Percentiles rank a stretch among this genome's conserved stretches.
phyloP scores from a whole-genome alignment of 2,113 vertebrate species.

The Phyllostomus hastatus region DNA sequence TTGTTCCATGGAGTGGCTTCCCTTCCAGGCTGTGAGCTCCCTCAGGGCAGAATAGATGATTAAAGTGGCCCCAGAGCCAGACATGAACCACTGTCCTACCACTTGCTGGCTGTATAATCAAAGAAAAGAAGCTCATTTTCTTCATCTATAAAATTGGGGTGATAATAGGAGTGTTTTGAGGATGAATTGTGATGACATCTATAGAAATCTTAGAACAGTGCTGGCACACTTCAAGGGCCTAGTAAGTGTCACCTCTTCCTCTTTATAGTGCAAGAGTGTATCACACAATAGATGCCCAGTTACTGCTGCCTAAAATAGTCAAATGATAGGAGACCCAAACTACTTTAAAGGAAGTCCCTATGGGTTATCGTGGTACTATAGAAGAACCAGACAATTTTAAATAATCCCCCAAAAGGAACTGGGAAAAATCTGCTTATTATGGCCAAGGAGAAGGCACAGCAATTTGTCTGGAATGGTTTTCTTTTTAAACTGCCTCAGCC shows the following conservation, averaged over 20 bases:
- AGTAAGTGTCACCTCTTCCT: background rate
- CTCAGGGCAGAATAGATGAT: background rate
- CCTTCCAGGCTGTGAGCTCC: background rate
- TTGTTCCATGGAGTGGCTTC: background rate
- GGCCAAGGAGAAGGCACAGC: background rate
- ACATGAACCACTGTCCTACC: background rate
- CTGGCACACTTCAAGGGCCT: background rate
- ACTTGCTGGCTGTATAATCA: background rate
- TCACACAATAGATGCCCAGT: background rate
- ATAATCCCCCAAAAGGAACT: background rate
- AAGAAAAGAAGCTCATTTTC: background rate
- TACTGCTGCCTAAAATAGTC: background rate
- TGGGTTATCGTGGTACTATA: background rate
- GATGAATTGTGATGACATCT: background rate
- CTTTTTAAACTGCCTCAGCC: background rate
- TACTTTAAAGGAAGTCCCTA: background rate
- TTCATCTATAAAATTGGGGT: background rate
- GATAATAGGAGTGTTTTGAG: background rate
- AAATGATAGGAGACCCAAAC: background rate
- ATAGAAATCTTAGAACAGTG: background rate
- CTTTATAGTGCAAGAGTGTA: background rate
- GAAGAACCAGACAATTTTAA: background rate
- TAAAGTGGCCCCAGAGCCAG: background rate
- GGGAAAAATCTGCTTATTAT: background rate
- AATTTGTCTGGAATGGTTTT: background rate